These are phyloP conservation scores for Ostrea edulis DNA, from an alignment of 1,140 invertebrate genomes.

Conservation along the genomic window DNA sequence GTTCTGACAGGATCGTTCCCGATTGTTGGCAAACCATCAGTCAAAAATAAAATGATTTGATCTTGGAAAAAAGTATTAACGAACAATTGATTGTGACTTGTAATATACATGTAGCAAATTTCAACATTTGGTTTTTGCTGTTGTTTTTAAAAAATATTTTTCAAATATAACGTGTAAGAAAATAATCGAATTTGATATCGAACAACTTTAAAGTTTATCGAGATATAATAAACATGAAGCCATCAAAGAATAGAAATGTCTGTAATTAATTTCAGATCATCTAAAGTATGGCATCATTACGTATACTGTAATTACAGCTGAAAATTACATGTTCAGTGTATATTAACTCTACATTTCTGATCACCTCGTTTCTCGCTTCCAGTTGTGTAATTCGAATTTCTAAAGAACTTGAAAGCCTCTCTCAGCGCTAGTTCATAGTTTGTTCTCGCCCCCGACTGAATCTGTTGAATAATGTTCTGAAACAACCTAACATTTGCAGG, in stretches of 20 bases:
- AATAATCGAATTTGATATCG: too few species aligned
- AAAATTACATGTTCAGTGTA: background rate
- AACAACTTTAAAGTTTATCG: too few species aligned
- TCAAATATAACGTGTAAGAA: background rate
- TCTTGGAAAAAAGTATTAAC: constrained; percentile 9
- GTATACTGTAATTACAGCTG: background rate
- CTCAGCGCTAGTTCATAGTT: constrained; percentile 40
- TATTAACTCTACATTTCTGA: background rate
- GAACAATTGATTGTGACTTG: background rate
- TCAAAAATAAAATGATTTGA: constrained; percentile 44
- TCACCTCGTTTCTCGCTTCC: background rate
- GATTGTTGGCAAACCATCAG: constrained; percentile 42
- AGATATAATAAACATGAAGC: too few species aligned
- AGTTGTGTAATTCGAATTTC: background rate
- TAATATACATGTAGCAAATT: too few species aligned
- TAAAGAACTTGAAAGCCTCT: constrained; percentile 36
- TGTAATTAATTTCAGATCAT: too few species aligned
- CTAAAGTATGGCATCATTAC: too few species aligned
- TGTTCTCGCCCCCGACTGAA: background rate
- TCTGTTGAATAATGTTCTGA: background rate
- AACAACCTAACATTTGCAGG: constrained; percentile 33
- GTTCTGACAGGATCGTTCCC: constrained; percentile 37
- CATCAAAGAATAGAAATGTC: too few species aligned
- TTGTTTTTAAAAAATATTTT: too few species aligned
- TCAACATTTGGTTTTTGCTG: too few species aligned